These are phyloP conservation scores for Paramuricea clavata DNA, from an alignment of 92 coral and sea anemone species.

Conservation along the genomic window DNA sequence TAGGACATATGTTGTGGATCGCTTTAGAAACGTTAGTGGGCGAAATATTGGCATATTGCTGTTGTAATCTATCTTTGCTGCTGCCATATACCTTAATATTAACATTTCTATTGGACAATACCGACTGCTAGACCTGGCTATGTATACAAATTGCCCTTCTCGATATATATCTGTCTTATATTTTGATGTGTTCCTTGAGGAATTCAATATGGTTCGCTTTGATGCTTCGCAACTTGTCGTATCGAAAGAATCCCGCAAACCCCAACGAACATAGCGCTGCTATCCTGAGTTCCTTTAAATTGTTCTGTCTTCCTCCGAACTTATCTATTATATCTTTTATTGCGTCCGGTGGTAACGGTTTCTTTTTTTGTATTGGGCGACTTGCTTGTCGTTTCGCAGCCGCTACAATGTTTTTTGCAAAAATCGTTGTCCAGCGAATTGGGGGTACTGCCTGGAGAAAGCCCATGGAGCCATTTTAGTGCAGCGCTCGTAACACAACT, in stretches of 20 bases:
- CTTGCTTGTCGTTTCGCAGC: slow-evolving; percentile 38
- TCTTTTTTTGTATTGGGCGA: slow-evolving; percentile 37
- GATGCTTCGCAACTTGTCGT: slow-evolving; percentile 27
- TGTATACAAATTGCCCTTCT: slow-evolving; percentile 34
- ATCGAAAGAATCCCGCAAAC: slow-evolving; percentile 52
- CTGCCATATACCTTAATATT: background rate
- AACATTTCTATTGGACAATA: slow-evolving; percentile 16
- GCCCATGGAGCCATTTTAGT: slow-evolving; percentile 5
- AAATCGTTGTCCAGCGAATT: slow-evolving; percentile 19
- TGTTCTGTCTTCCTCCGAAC: background rate
- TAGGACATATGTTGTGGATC: background rate
- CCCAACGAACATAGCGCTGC: slow-evolving; percentile 49
- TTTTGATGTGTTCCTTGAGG: background rate
- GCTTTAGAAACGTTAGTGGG: background rate
- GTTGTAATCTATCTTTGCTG: slow-evolving; percentile 6
- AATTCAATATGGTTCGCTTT: slow-evolving; percentile 28
- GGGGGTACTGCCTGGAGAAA: background rate
- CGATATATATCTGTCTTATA: slow-evolving; percentile 18
- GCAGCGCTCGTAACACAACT: background rate
- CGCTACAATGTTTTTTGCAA: slow-evolving; percentile 37
- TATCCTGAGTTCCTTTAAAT: slow-evolving; percentile 28
- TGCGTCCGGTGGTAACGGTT: slow-evolving; percentile 31
- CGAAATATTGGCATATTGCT: background rate
- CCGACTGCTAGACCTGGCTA: background rate
- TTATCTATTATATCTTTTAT: slow-evolving; percentile 34